Evolutionary conservation across 2,113 vertebrate genomes (phyloP), one percentile per base, ranked within the genome.

Genomic region (Theristicus caerulescens): DNA sequence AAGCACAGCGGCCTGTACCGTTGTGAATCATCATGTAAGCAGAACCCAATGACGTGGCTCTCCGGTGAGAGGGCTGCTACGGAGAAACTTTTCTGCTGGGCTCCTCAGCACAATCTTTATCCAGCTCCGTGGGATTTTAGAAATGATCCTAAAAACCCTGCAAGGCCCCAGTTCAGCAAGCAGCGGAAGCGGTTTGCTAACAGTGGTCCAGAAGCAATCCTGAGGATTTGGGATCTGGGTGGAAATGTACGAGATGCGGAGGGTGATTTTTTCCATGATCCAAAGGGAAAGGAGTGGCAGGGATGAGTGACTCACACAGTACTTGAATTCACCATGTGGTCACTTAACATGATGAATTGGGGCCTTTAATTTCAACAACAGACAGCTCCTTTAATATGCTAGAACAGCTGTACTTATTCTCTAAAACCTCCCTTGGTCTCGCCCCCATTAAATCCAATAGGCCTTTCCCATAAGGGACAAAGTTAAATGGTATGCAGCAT

Each of bases 381-480:
- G 83, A 32, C 86, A 94, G 86, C 46, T 83, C 72, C 93, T 81
- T 66, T 91, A 92, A 94, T 32, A 24, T 21, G 55, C 91, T 31
- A 88, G 31, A 76, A 71, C 59, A 93, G 94, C 54, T 40, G 11
- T 57, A 81, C 81, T 90, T 90, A 52, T 47, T 79, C 81, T 80
- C 72, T 25, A 47, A 94, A 93, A 20, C 86, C 69, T 93, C 88
- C 83, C 80, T 65, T 52, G 88, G 82, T 64, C 92, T 95, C 83
- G 90, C 77, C 80, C 90, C 92, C 90, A 83, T 95, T 90, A 95
- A 96, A 90, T 90, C 86, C 90, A 93, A 93, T 0, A 83, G 85
- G 54, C 64, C 85, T 80, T 83, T 86, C 91, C 82, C 94, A 86
- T 66, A 67, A 93, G 80, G 92, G 94, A 86, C 70, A 31, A 44